Evolutionary conservation across 2,888 invertebrate species (phyloP).

Genomic region (Caenorhabditis zanzibari): DNA sequence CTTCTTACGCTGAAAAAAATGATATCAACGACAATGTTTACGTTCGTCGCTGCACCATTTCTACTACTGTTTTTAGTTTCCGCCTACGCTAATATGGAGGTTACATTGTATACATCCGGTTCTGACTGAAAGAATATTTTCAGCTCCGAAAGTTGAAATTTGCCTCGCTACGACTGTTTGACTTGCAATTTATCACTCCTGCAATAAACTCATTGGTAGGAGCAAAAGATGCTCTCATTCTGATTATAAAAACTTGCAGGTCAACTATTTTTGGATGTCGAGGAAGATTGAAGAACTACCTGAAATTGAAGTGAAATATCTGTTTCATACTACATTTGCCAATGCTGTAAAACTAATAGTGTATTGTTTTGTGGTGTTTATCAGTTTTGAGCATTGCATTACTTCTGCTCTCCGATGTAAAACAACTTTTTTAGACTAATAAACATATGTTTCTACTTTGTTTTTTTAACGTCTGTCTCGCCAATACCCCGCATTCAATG

Average conservation of each 20-base stretch:
- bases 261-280: constrained; percentile 63
- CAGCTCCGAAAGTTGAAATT: constrained; percentile 52
- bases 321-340: constrained; percentile 49
- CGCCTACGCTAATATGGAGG: constrained; percentile 44
- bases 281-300: constrained; percentile 50
- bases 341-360: constrained; percentile 41
- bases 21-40: constrained; percentile 31
- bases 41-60: constrained; percentile 36
- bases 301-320: constrained; percentile 41
- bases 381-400: constrained; percentile 56
- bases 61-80: constrained; percentile 40
- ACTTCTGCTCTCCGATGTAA: constrained; percentile 42
- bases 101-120: neutral
- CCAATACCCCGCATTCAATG: neutral
- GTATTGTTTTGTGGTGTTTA: constrained; percentile 43
- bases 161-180: constrained; percentile 64
- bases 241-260: constrained; percentile 27
- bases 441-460: neutral
- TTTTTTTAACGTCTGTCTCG: constrained; percentile 3
- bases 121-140: constrained; percentile 10
- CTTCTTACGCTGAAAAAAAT: constrained; percentile 42
- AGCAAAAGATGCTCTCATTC: neutral
- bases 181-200: constrained; percentile 66
- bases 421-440: constrained; percentile 8
- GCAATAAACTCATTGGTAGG: constrained; percentile 58